Conservation (phyloP, 2,797 vertebrate genomes). For the Aythya fuligula region DNA sequence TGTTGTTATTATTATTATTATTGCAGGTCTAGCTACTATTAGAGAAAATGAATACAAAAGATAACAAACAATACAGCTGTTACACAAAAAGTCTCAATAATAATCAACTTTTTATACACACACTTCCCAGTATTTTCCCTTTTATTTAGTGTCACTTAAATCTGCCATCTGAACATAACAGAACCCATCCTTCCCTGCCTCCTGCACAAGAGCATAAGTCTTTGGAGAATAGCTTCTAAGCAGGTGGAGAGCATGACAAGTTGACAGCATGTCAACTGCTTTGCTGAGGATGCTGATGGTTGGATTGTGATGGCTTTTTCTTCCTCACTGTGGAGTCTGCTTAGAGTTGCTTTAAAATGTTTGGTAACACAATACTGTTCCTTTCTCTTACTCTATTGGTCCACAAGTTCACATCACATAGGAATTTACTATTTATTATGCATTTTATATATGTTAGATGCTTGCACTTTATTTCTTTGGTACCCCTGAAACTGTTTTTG, state of each 20-base stretch:
- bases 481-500: not conserved
- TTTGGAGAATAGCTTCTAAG: not conserved
- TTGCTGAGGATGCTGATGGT: not conserved
- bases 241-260: not conserved
- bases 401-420: not conserved
- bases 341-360: not conserved
- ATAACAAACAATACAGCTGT: not conserved
- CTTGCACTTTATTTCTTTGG: not conserved
- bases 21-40: not conserved
- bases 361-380: not conserved
- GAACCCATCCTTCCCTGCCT: not conserved
- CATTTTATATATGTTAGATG: not conserved
- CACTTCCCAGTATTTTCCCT: not conserved
- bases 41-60: not conserved
- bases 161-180: not conserved
- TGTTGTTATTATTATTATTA: not conserved
- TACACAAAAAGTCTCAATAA: not conserved
- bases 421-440: fast-evolving
- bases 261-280: not conserved
- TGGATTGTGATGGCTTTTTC: not conserved
- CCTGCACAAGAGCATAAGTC: not conserved
- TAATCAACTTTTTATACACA: not conserved
- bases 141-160: not conserved
- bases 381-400: not conserved
- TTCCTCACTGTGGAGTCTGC: not conserved